Percentiles rank a stretch among this genome's conserved stretches.
phyloP scores from a whole-genome alignment of 2,113 vertebrate genomes.

The Acrocephalus kingi region DNA sequence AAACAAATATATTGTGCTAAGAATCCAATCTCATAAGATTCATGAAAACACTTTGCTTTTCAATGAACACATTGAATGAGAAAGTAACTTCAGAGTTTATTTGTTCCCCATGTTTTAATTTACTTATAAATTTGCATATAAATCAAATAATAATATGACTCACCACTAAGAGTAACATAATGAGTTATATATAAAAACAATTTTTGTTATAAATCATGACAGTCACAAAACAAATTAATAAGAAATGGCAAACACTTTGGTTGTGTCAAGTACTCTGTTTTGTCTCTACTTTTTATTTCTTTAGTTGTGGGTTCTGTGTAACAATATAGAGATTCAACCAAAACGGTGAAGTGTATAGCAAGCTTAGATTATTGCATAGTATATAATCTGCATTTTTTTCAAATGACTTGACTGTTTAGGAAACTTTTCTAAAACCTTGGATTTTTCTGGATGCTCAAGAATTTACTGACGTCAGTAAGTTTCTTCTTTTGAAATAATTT shows the following conservation, averaged over 20 bases:
- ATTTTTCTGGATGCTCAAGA: background rate
- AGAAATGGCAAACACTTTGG: background rate
- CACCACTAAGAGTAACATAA: background rate
- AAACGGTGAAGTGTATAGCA: background rate
- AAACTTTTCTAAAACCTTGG: background rate
- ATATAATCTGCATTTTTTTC: background rate
- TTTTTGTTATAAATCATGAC: background rate
- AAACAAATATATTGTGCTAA: background rate
- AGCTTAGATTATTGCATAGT: background rate
- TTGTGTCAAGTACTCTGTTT: background rate
- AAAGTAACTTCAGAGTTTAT: background rate
- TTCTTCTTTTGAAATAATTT: background rate
- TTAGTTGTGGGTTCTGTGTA: background rate
- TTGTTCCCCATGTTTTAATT: background rate
- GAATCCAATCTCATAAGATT: background rate
- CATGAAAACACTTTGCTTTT: background rate
- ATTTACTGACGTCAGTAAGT: background rate
- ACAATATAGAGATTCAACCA: background rate
- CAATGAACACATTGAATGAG: background rate
- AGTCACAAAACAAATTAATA: background rate
- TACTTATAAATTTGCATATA: background rate
- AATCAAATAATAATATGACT: background rate
- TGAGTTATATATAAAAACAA: background rate
- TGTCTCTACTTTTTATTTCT: background rate
- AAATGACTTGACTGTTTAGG: background rate